Conservation (phyloP, 1,140 invertebrate species). For the Eumaeus atala region DNA sequence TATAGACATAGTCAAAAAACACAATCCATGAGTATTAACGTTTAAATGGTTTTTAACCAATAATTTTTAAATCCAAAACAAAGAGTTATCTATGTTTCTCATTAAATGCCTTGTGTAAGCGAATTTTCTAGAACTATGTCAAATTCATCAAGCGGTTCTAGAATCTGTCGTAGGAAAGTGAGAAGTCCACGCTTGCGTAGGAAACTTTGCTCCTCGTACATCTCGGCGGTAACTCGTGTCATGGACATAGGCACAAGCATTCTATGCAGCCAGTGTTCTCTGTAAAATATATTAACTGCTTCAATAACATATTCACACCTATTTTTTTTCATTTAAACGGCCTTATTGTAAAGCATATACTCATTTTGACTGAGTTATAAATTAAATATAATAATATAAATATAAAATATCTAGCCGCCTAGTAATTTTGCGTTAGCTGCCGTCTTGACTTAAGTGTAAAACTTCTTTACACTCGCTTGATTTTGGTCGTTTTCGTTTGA, state of each 20-base stretch:
- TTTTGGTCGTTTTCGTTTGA: background rate
- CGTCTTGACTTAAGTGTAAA: no score
- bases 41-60: background rate
- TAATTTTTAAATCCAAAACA: no score
- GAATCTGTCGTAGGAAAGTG: conserved; percentile 92
- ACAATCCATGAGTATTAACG: conserved; percentile 27
- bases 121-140: conserved; percentile 95
- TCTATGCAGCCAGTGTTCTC: conserved; percentile 93
- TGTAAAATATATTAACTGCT: conserved; percentile 57
- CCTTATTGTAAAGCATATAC: no score
- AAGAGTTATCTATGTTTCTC: background rate
- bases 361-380: no score
- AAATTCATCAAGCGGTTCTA: conserved; percentile 93
- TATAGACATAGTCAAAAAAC: conserved; percentile 15
- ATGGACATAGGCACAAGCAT: conserved; percentile 91
- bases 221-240: conserved; percentile 88
- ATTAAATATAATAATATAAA: no score
- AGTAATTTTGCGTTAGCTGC: no score
- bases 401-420: no score
- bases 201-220: conserved; percentile 98
- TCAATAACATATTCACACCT: no score
- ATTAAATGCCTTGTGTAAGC: conserved; percentile 92
- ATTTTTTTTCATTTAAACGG: no score
- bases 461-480: background rate
- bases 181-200: conserved; percentile 88